A percentile compares a stretch with the other conserved stretches of the same genome.
These are phyloP conservation scores for Aphidius gifuensis DNA, from an alignment of 1,140 invertebrate species.

Conservation along the genomic window DNA sequence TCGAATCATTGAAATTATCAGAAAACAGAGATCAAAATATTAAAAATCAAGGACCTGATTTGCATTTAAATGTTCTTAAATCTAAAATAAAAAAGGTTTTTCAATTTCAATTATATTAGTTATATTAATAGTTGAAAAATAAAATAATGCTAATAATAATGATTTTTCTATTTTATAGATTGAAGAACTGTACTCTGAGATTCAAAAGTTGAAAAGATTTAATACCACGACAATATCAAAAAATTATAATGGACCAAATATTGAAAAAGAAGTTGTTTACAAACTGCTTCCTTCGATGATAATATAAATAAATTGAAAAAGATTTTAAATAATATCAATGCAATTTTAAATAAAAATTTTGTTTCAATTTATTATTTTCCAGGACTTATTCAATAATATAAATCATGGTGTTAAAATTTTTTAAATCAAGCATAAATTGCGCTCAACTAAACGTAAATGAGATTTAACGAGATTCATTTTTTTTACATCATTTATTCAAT, in stretches of 20 bases:
- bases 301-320: slow-evolving; percentile 15
- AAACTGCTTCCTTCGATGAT: slow-evolving; percentile 23
- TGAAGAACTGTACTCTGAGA: slow-evolving; percentile 29
- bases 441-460: no score
- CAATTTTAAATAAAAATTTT: no score
- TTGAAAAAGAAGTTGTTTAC: slow-evolving; percentile 4
- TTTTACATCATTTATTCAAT: no score
- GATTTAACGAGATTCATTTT: no score
- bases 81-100: slow-evolving; percentile 36
- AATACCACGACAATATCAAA: slow-evolving; percentile 21
- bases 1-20: slow-evolving; percentile 24
- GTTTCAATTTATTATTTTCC: no score
- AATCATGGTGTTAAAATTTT: no score
- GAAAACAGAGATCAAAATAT: no score
- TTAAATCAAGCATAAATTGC: no score
- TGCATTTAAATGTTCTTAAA: slow-evolving; percentile 29
- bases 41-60: slow-evolving; percentile 4
- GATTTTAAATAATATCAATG: not conserved
- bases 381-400: no score
- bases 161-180: slow-evolving; percentile 19
- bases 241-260: slow-evolving; percentile 17
- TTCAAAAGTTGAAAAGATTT: slow-evolving; percentile 29
- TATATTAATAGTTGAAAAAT: no score
- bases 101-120: no score
- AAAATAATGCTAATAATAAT: not conserved